Conservation (phyloP, 2,113 vertebrate genomes). For the Notothenia coriiceps region DNA sequence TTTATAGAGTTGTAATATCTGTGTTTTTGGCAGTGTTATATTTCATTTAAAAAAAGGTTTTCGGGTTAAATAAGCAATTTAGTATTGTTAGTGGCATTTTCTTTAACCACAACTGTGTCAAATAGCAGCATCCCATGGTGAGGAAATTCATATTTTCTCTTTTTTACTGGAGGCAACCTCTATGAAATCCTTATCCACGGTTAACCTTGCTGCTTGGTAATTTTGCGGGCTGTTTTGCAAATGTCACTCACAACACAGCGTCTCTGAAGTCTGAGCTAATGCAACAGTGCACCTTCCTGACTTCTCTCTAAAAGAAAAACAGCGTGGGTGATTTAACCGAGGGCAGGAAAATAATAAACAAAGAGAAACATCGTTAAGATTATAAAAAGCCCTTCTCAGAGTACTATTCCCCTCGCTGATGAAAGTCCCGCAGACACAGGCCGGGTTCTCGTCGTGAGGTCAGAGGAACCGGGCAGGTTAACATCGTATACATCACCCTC, state of each 20-base stretch:
- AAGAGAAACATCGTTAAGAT: conserved; percentile 13
- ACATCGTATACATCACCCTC: conserved; percentile 7
- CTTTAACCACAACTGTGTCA: not conserved
- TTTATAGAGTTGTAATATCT: conserved; percentile 1
- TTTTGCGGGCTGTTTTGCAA: conserved; percentile 33
- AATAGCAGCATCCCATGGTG: conserved; percentile 17
- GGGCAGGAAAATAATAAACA: conserved; percentile 26
- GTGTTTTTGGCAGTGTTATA: not conserved
- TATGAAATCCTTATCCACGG: conserved; percentile 53
- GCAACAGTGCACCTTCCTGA: conserved; percentile 30
- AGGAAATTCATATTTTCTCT: conserved; percentile 28
- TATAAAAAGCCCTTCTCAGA: conserved; percentile 17
- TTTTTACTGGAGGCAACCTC: conserved; percentile 29
- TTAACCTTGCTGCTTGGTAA: conserved; percentile 57
- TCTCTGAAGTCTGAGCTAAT: conserved; percentile 41
- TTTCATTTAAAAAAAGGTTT: not conserved
- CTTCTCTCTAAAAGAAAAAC: conserved; percentile 15
- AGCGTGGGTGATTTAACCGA: conserved; percentile 35
- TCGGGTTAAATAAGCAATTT: not conserved
- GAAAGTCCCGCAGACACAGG: conserved; percentile 12
- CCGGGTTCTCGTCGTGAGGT: conserved; percentile 31
- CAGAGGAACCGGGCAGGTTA: not conserved
- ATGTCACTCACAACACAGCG: conserved; percentile 45
- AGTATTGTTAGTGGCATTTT: conserved; percentile 7
- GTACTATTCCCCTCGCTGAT: conserved; percentile 30